These are phyloP conservation scores for Nannospalax galili DNA, from an alignment of 2,113 vertebrate genomes.

Conservation along the genomic window DNA sequence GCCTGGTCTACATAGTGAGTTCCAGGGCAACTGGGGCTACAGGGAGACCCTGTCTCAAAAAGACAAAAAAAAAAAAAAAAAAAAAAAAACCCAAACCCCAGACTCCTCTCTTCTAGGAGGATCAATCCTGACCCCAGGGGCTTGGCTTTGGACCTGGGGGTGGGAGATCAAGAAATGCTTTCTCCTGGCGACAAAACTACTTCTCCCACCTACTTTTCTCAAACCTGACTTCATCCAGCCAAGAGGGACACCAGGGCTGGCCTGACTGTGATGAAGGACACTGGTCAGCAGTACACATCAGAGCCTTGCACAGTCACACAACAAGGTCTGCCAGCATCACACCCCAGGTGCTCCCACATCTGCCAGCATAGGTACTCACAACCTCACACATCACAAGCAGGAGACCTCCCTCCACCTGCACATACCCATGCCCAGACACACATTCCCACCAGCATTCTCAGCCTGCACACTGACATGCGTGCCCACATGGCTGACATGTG, in stretches of 20 bases:
- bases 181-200: neutral
- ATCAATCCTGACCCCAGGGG: fast-evolving
- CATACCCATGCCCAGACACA: fast-evolving
- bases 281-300: neutral
- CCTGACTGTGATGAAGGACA: neutral
- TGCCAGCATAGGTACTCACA: neutral
- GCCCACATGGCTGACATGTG: neutral
- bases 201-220: neutral
- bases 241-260: neutral
- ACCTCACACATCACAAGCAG: neutral
- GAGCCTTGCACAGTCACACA: neutral
- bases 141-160: neutral
- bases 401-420: neutral
- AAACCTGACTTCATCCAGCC: neutral
- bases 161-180: neutral
- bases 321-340: conserved; percentile 1
- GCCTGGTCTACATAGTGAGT: no score
- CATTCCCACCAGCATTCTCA: neutral
- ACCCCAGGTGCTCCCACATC: conserved; percentile 11
- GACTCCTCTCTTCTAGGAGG: neutral
- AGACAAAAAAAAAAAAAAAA: no score
- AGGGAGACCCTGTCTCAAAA: no score
- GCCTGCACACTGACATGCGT: neutral
- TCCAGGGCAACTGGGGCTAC: no score
- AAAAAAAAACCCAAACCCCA: no score